Evolutionary conservation across 1,140 invertebrate genomes (phyloP), one percentile per base, ranked within the genome.

Genomic region (Meloidogyne hapla): DNA sequence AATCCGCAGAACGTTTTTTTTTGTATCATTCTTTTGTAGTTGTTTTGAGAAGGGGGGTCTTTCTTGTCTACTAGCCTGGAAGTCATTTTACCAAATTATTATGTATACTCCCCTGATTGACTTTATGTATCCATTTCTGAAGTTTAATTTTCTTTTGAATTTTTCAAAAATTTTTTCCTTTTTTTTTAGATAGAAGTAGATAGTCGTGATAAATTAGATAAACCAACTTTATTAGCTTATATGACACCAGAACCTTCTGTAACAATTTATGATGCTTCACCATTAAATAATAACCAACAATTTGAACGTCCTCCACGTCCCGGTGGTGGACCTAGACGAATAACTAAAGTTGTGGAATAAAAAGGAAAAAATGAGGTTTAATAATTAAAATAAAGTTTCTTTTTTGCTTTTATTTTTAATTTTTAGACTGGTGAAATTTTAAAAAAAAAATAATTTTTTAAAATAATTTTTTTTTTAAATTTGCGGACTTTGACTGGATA

Each of bases 161-260:
- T 72, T 25, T 3, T n/a, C 40, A 6, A 5, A 61, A 15, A 33
- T 33, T 33, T 33, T 33, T 56, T n/a, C 5, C n/a, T 15, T 1
- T 21, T 40, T 48, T 78, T 86, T 68, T 70, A 86, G 84, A 87
- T 86, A 69, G 86, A 86, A 76, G 77, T 86, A 9, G 84, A 86
- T 68, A 86, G 82, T 67, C 79, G 82, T 23, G 84, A 86, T 45
- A 79, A 82, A 69, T 73, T 86, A 5, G 84, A 87, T 62, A 78
- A 72, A n/a, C 66, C 78, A 38, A 75, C 86, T 9, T 78, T 86
- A 10, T 65, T 76, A 28, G 76, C 75, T 56, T 84, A 78, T 56
- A 75, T 87, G 18, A 77, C 75, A 65, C 78, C 84, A 40, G 77
- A 74, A 25, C 42, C 69, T 15, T 64, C 63, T n/a, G 56, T 23